Evolutionary conservation across 1,140 invertebrate genomes (phyloP).

Genomic region (Branchinecta lynchi): DNA sequence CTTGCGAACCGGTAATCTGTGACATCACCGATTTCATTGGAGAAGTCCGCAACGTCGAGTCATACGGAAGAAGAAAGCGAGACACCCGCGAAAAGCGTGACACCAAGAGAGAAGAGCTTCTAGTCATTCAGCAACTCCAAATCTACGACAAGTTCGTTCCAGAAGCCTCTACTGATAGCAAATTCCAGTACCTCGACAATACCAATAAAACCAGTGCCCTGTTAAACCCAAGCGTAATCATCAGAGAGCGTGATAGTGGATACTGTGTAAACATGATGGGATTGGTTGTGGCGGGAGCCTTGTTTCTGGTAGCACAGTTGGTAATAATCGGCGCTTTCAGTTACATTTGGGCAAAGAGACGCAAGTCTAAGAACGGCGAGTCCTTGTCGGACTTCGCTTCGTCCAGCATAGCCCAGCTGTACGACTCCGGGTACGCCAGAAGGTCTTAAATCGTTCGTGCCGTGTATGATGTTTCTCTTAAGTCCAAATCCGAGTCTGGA

Average conservation of each 20-base stretch:
- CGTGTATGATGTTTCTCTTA: too few species aligned
- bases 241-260: slow-evolving; percentile 23
- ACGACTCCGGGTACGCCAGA: slow-evolving; percentile 64
- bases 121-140: slow-evolving; percentile 74
- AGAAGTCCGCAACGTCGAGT: slow-evolving; percentile 58
- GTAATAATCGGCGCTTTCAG: slow-evolving; percentile 65
- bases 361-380: slow-evolving; percentile 38
- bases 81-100: slow-evolving; percentile 19
- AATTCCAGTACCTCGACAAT: slow-evolving; percentile 23
- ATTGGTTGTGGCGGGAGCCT: slow-evolving; percentile 57
- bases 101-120: slow-evolving; percentile 40
- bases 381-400: slow-evolving; percentile 42
- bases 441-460: slow-evolving; percentile 45
- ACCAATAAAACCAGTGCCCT: slow-evolving; percentile 20
- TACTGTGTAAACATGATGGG: slow-evolving; percentile 61
- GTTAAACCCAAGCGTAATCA: slow-evolving; percentile 20
- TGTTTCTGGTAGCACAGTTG: slow-evolving; percentile 64
- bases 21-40: slow-evolving; percentile 60
- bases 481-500: too few species aligned
- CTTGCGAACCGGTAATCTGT: slow-evolving; percentile 76
- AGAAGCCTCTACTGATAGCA: slow-evolving; percentile 15
- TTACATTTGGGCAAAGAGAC: slow-evolving; percentile 60
- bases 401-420: slow-evolving; percentile 66
- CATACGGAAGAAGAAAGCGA: slow-evolving; percentile 58
- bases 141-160: slow-evolving; percentile 75